phyloP scores from a whole-genome alignment of 2,113 vertebrate genomes.

The Pheucticus melanocephalus region DNA sequence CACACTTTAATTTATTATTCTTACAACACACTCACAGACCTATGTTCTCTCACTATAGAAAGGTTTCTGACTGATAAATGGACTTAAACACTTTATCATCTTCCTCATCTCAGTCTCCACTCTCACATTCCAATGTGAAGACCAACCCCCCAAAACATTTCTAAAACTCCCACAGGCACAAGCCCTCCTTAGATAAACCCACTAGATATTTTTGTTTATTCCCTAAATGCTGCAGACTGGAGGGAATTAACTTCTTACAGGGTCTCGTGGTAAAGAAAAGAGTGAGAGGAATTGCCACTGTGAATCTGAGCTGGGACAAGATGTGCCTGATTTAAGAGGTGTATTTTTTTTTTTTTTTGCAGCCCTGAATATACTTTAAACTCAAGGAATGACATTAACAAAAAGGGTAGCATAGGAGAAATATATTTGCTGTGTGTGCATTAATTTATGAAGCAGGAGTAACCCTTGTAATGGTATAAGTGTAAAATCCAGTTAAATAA shows the following conservation, averaged over 20 bases:
- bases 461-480: background rate
- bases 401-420: background rate
- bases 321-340: background rate
- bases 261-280: background rate
- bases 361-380: background rate
- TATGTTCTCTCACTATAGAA: background rate
- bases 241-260: background rate
- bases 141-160: background rate
- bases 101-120: background rate
- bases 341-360: background rate
- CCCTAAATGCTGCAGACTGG: background rate
- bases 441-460: background rate
- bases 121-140: background rate
- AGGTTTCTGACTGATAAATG: background rate
- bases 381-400: background rate
- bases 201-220: background rate
- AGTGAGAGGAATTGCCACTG: fast-evolving
- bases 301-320: background rate
- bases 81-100: background rate
- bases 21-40: background rate
- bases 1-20: background rate
- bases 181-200: background rate
- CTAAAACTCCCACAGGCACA: background rate
- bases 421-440: background rate
- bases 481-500: background rate